Percentiles rank a stretch among this genome's conserved stretches.
Evolutionary conservation across 2,797 vertebrate species (phyloP).

Genomic region (Avahi laniger): DNA sequence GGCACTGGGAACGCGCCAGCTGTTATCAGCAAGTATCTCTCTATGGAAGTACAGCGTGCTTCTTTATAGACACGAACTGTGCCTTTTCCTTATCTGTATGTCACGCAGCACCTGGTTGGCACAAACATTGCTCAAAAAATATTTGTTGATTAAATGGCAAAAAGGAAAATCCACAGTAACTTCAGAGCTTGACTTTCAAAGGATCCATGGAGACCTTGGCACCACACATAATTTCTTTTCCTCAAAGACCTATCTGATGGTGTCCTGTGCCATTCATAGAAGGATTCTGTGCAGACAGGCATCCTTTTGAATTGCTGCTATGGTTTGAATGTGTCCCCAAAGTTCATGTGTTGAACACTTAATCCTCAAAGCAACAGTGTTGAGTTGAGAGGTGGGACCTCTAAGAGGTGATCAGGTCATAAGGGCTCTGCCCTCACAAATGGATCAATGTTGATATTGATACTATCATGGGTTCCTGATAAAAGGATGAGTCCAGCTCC

Average conservation of each 20-base stretch:
- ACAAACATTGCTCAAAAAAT: slow-evolving; percentile 11
- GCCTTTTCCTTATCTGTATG: not conserved
- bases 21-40: not conserved
- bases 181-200: slow-evolving; percentile 31
- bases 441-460: not conserved
- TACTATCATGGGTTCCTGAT: not conserved
- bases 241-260: not conserved
- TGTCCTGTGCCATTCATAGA: not conserved
- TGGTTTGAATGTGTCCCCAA: not conserved
- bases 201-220: not conserved
- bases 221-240: not conserved
- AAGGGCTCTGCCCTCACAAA: not conserved
- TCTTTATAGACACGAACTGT: not conserved
- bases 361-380: not conserved
- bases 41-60: not conserved
- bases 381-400: not conserved
- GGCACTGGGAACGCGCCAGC: not conserved
- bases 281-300: not conserved
- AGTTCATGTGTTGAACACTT: not conserved
- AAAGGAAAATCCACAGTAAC: not conserved
- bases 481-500: not conserved
- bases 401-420: not conserved
- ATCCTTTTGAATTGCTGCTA: not conserved
- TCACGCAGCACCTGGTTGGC: not conserved
- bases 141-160: not conserved